phyloP scores from a whole-genome alignment of 2,888 invertebrate genomes.

The Oscheius onirici region DNA sequence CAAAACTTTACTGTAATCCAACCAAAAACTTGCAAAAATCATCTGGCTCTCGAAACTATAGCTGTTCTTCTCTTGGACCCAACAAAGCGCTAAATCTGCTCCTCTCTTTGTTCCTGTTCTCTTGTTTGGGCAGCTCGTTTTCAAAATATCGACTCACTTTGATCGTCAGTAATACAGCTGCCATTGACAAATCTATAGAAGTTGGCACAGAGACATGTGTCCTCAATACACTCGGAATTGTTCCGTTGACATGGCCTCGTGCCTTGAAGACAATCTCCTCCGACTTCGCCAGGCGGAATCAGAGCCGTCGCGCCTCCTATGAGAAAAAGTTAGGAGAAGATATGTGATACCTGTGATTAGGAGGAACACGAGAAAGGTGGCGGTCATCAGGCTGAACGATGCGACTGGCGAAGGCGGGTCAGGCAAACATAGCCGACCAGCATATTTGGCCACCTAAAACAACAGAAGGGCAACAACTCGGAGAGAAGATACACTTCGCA shows the following conservation, averaged over 20 bases:
- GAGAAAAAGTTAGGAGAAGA: not conserved
- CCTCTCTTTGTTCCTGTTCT: too few relatives aligned
- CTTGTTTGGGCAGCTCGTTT: too few relatives aligned
- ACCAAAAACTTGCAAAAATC: not conserved
- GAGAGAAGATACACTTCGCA: conserved; percentile 4
- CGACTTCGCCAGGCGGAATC: conserved; percentile 33
- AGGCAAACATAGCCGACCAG: conserved; percentile 18
- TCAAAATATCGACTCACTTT: conserved; percentile 17
- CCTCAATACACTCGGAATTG: conserved; percentile 60
- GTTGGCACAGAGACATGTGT: conserved; percentile 60
- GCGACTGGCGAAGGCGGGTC: conserved; percentile 30
- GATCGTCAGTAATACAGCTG: conserved; percentile 46
- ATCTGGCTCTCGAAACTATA: too few relatives aligned
- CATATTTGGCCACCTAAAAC: conserved; percentile 38
- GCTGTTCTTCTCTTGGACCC: too few relatives aligned
- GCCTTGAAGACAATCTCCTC: conserved; percentile 48
- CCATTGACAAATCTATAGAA: conserved; percentile 53
- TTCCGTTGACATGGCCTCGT: conserved; percentile 46
- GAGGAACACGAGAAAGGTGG: conserved; percentile 17
- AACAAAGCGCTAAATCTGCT: not conserved
- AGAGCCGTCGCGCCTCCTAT: not conserved
- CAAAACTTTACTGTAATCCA: too few relatives aligned
- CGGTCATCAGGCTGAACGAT: conserved; percentile 25
- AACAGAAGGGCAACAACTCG: conserved; percentile 34
- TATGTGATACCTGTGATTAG: conserved; percentile 5